These are phyloP conservation scores for Alosa alosa DNA, from an alignment of 2,113 vertebrate genomes.

Conservation along the genomic window DNA sequence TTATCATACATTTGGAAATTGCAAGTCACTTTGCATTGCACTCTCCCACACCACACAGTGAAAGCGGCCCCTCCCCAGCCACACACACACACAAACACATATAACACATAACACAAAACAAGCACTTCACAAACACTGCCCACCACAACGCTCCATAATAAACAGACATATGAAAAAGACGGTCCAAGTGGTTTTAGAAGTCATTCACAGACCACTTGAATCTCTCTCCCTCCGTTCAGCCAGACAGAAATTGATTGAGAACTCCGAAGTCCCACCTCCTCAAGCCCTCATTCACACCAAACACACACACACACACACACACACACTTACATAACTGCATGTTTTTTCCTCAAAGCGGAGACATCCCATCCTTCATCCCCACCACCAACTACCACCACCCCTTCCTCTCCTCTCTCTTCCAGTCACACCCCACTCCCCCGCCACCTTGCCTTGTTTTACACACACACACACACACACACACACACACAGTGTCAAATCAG, in stretches of 20 bases:
- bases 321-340: neutral
- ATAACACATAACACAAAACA: neutral
- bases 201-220: neutral
- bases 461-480: neutral
- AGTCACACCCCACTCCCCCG: neutral
- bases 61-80: too few relatives aligned
- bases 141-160: too few relatives aligned
- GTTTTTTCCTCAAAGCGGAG: constrained; percentile 14
- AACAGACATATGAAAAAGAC: too few relatives aligned
- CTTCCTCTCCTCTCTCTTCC: neutral
- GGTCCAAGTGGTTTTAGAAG: neutral
- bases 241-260: constrained; percentile 37
- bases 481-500: constrained; percentile 58
- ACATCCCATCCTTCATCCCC: neutral
- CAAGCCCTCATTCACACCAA: neutral
- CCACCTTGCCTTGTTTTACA: neutral
- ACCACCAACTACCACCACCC: neutral
- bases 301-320: constrained; percentile 12
- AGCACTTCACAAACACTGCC: neutral
- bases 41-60: too few relatives aligned
- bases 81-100: too few relatives aligned
- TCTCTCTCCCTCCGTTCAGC: neutral
- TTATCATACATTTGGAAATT: too few relatives aligned
- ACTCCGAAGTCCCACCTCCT: constrained; percentile 34
- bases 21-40: too few relatives aligned